phyloP scores from a whole-genome alignment of 1,140 invertebrate species.

The Lasioglossum albipes region DNA sequence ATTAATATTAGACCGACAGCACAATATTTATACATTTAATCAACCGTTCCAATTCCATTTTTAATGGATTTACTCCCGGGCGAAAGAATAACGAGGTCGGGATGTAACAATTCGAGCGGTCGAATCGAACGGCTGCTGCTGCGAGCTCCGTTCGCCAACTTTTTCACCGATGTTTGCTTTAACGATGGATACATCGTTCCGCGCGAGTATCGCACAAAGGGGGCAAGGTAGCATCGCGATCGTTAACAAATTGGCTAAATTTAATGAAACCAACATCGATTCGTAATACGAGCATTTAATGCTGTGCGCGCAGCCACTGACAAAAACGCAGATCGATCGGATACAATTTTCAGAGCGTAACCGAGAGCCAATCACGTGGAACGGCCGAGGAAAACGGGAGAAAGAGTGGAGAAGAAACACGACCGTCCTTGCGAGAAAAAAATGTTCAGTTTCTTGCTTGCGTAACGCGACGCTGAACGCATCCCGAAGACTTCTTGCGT shows the following conservation, averaged over 20 bases:
- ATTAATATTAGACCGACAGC: too few relatives aligned
- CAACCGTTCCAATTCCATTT: too few relatives aligned
- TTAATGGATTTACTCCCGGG: too few relatives aligned
- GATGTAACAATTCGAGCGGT: too few relatives aligned
- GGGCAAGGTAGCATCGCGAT: too few relatives aligned
- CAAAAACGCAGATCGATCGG: slow-evolving; percentile 24
- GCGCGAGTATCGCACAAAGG: too few relatives aligned
- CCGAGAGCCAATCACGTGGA: slow-evolving; percentile 12
- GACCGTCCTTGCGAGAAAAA: neutral
- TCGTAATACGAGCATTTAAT: neutral
- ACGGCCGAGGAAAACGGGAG: slow-evolving; percentile 8
- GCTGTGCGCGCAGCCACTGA: slow-evolving; percentile 3
- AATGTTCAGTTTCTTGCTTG: neutral
- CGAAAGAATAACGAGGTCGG: too few relatives aligned
- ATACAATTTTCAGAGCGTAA: slow-evolving; percentile 51
- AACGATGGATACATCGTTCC: too few relatives aligned
- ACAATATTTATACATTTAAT: too few relatives aligned
- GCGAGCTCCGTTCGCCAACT: too few relatives aligned
- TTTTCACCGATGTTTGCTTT: too few relatives aligned
- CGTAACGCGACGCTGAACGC: neutral
- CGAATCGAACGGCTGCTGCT: too few relatives aligned
- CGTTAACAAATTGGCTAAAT: neutral
- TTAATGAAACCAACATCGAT: neutral
- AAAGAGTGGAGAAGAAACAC: neutral
- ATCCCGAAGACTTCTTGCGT: neutral